Evolutionary conservation across 2,113 vertebrate genomes (phyloP), one percentile per base, ranked within the genome.

Genomic region (Rhinoderma darwinii): DNA sequence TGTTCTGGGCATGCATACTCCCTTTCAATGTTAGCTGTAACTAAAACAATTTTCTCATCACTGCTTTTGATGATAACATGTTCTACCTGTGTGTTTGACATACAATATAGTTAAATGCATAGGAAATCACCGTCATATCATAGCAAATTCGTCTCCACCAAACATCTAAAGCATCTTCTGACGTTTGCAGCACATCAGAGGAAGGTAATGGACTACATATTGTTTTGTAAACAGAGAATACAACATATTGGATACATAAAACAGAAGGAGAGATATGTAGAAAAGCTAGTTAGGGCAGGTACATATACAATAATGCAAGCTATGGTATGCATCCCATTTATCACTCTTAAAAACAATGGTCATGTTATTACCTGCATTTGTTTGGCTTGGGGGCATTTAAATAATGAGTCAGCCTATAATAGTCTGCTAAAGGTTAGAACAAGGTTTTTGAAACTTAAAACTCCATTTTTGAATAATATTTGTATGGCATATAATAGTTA

Each of bases 321-420:
- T 86, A 72, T 86, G 84, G 84, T 86, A 86, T 86, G 84, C 76
- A 50, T 70, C 76, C 84, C 84, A 86, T 77, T 35, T 30, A 50
- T 63, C 63, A 78, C 35, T 68, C 44, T 79, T 66, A 20, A 86
- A 86, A 56, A 68, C 75, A 79, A 37, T 70, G 75, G 84, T 86
- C 84, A 79, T 86, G 84, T 86, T 54, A 54, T 18, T 77, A 79
- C 84, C 84, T 86, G 84, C 75, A 37, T 7, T 50, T 51, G 75
- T 78, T 51, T 68, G 75, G 59, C 75, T 86, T 17, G 43, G 75
- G 74, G 75, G 50, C 50, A 50, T 50, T 66, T 68, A 79, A 66
- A 79, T 68, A 20, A 50, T 86, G 75, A 86, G 56, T 79, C 59
- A 79, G 75, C 59, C 39, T 79, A 75, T 70, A 70, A 9, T 25